Conservation (phyloP, 2,113 vertebrate species). For the Nothobranchius kuhntae region DNA sequence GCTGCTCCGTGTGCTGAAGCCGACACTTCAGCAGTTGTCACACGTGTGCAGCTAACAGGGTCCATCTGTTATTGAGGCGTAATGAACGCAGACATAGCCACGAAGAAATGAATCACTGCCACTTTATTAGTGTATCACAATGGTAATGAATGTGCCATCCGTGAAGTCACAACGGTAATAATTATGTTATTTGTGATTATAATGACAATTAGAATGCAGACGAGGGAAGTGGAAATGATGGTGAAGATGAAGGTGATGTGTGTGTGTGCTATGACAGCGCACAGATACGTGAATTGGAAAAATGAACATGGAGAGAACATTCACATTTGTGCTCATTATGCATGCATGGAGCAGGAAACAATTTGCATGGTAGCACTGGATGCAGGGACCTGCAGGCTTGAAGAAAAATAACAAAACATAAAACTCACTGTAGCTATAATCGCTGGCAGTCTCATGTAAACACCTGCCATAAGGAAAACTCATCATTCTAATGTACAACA, state of each 20-base stretch:
- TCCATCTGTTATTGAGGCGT: slow-evolving; percentile 74
- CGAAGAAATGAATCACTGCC: slow-evolving; percentile 66
- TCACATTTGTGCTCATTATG: slow-evolving; percentile 53
- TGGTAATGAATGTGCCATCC: slow-evolving; percentile 57
- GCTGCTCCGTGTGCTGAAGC: slow-evolving; percentile 69
- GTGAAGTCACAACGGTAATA: slow-evolving; percentile 56
- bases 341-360: slow-evolving; percentile 43
- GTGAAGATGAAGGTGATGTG: slow-evolving; percentile 50
- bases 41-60: slow-evolving; percentile 72
- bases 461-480: slow-evolving; percentile 81
- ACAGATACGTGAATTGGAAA: slow-evolving; percentile 37
- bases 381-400: slow-evolving; percentile 39
- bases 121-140: slow-evolving; percentile 65
- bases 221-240: slow-evolving; percentile 43
- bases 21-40: slow-evolving; percentile 72
- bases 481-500: slow-evolving; percentile 84
- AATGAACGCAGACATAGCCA: slow-evolving; percentile 66
- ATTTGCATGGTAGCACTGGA: slow-evolving; percentile 59
- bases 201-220: slow-evolving; percentile 70
- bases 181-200: slow-evolving; percentile 73
- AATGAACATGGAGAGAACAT: slow-evolving; percentile 36
- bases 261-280: slow-evolving; percentile 46
- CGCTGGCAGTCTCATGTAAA: slow-evolving; percentile 66
- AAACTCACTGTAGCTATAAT: slow-evolving; percentile 37
- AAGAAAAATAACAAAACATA: slow-evolving; percentile 41